phyloP scores from a whole-genome alignment of 2,888 invertebrate genomes.

The Scrobipalpa atriplicella region DNA sequence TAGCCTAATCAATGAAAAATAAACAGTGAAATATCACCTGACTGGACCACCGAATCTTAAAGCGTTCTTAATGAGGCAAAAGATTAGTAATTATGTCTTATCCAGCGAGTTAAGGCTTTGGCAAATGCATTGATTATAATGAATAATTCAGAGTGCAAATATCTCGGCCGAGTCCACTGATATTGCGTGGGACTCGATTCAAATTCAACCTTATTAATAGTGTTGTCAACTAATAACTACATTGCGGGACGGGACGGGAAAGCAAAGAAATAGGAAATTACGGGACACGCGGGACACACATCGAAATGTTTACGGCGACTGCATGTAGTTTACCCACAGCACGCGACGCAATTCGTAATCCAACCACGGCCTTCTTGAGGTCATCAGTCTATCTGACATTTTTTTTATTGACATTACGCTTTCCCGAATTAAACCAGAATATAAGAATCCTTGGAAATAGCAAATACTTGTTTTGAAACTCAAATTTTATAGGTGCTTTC shows the following conservation, averaged over 20 bases:
- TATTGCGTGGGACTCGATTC: slow-evolving; percentile 57
- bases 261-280: not conserved
- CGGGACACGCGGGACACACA: not conserved
- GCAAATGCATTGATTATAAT: slow-evolving; percentile 76
- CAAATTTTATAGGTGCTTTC: too few species aligned
- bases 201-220: slow-evolving; percentile 52
- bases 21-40: not conserved
- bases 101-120: slow-evolving; percentile 25
- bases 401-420: too few species aligned
- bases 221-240: slow-evolving; percentile 30
- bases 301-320: too few species aligned
- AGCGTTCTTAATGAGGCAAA: slow-evolving; percentile 14
- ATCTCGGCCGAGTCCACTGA: slow-evolving; percentile 38
- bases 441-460: too few species aligned
- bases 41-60: not conserved
- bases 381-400: too few species aligned
- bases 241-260: not conserved
- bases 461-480: too few species aligned
- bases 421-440: too few species aligned
- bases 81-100: slow-evolving; percentile 18
- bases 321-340: too few species aligned
- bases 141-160: slow-evolving; percentile 73
- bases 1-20: too few species aligned
- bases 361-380: too few species aligned
- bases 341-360: too few species aligned